Evolutionary conservation across 2,888 invertebrate species (phyloP), one percentile per base, ranked within the genome.

Genomic region (Helleia helle): DNA sequence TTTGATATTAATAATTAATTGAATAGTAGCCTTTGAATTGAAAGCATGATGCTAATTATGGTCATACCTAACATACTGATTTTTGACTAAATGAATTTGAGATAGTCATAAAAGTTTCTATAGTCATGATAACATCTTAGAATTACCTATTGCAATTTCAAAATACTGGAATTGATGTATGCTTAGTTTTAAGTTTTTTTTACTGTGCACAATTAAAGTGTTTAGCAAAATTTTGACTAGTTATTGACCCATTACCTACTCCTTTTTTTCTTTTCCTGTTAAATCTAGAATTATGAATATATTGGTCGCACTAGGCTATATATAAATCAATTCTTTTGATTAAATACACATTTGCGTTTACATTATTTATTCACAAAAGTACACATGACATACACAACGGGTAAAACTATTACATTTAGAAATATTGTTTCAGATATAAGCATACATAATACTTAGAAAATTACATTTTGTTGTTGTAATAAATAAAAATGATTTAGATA

Each of bases 171-270:
- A 71, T 75, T 75, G 72, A 62, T 43, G 30, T 31, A 41, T 47
- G 41, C 42, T 38, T 42, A 42, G 36, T 42, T 36, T 46, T 58
- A 54, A 41, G 49, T 44, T 46, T 47, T 50, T 46, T 48, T 47
- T 56, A 43, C 43, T 51, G 43, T 65, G 66, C 74, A 73, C 76
- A 62, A 77, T 69, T 71, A 71, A 71, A 71, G 67, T 54, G 58
- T 58, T 56, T 54, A 56, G 60, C 44, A 54, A 52, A 50, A 46
- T 36, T 41, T 22, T 34, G 40, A 39, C 42, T 22, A 55, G 52
- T 58, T 57, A 54, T 56, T 56, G 6, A 22, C 18, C 18, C 18
- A 18, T 5, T 5, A 18, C 5, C 18, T 15, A 15, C 15, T 7
- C 22, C 1, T 4, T 22, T 5, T n/a, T n/a, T n/a, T n/a, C n/a